These are phyloP conservation scores for Carpatolechia fugitivella DNA, from an alignment of 2,888 invertebrate genomes.

Conservation along the genomic window DNA sequence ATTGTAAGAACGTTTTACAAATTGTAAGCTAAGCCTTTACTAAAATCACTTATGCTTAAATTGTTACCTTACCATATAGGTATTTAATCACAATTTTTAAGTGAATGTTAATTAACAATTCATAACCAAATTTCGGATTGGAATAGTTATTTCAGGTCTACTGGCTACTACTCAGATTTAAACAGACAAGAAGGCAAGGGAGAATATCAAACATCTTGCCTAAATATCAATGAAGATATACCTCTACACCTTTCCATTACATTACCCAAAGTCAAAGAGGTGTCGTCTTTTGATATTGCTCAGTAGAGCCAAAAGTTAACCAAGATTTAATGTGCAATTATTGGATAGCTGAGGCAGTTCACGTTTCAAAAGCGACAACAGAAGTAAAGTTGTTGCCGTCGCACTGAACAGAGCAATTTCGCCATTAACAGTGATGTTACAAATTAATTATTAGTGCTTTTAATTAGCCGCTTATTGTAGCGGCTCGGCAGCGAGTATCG, in stretches of 20 bases:
- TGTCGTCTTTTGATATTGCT: not conserved
- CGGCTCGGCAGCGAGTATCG: constrained; percentile 28
- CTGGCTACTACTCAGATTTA: too few relatives aligned
- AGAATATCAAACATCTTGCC: not conserved
- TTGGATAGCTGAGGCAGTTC: not conserved
- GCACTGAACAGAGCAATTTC: constrained; percentile 38
- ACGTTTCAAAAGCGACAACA: constrained; percentile 19
- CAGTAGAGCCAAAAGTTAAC: not conserved
- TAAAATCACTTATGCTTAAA: too few relatives aligned
- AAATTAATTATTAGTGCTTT: constrained; percentile 66
- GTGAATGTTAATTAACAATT: too few relatives aligned
- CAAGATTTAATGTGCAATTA: not conserved
- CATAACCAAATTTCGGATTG: too few relatives aligned
- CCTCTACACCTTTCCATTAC: not conserved
- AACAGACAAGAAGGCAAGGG: too few relatives aligned
- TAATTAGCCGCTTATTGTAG: constrained; percentile 61
- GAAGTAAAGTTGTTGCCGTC: constrained; percentile 31
- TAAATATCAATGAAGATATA: not conserved
- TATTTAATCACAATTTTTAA: too few relatives aligned
- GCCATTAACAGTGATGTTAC: constrained; percentile 48
- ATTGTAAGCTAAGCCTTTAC: too few relatives aligned
- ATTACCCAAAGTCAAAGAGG: not conserved
- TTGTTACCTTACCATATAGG: too few relatives aligned
- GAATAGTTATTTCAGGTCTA: too few relatives aligned
- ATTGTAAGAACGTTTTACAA: too few relatives aligned